phyloP scores from a whole-genome alignment of 2,888 invertebrate genomes.

The Amphipyra berbera region DNA sequence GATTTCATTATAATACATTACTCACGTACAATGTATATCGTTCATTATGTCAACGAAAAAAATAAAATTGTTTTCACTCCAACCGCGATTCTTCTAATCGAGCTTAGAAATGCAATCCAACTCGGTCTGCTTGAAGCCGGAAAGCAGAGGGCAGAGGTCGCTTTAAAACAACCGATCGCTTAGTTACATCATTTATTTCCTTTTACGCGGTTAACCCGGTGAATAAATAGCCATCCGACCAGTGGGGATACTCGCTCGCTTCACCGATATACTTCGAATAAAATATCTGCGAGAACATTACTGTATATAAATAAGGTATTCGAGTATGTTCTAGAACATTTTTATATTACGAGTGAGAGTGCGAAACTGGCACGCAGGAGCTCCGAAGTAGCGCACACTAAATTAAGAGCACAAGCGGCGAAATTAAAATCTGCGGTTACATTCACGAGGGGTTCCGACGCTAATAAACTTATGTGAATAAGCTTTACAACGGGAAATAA shows the following conservation, averaged over 20 bases:
- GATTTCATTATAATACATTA: too few relatives aligned
- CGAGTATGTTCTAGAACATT: conserved; percentile 36
- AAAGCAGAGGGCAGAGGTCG: conserved; percentile 2
- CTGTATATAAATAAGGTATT: conserved; percentile 31
- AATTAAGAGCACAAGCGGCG: conserved; percentile 75
- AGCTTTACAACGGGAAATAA: conserved; percentile 59
- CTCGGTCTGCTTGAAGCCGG: neutral
- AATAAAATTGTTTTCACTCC: neutral
- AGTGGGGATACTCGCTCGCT: conserved; percentile 9
- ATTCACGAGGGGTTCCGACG: conserved; percentile 67
- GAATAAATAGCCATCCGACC: conserved; percentile 34
- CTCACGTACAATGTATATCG: too few relatives aligned
- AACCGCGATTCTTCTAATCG: neutral
- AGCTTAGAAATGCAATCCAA: neutral
- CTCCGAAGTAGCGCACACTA: conserved; percentile 68
- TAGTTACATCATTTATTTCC: conserved; percentile 27
- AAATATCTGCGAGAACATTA: conserved; percentile 26
- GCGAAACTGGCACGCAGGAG: conserved; percentile 46
- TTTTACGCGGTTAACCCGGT: conserved; percentile 16
- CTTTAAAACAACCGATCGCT: conserved; percentile 23
- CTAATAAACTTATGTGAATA: conserved; percentile 77
- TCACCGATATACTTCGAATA: conserved; percentile 5
- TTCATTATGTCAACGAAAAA: neutral
- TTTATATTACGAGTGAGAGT: conserved; percentile 43
- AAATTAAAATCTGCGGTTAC: conserved; percentile 82